These are phyloP conservation scores for Glaucidium brasilianum DNA, from an alignment of 2,113 vertebrate species.

Conservation along the genomic window DNA sequence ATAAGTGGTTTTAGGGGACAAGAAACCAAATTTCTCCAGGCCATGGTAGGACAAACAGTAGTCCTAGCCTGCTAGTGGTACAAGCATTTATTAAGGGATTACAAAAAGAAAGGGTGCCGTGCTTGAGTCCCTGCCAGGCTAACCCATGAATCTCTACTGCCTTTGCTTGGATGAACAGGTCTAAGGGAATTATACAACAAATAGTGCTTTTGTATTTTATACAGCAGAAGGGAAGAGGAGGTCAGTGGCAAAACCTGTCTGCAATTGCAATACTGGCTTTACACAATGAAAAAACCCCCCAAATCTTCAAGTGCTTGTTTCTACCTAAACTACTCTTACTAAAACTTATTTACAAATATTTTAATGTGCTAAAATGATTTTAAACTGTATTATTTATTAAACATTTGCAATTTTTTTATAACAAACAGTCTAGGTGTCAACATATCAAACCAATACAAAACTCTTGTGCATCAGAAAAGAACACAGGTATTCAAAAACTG, in stretches of 20 bases:
- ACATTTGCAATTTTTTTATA: neutral
- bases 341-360: neutral
- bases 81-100: neutral
- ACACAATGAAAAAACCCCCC: neutral
- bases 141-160: neutral
- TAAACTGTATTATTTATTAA: neutral
- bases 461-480: neutral
- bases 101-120: neutral
- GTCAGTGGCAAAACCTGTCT: neutral
- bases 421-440: neutral
- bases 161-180: neutral
- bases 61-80: neutral
- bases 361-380: neutral
- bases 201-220: neutral
- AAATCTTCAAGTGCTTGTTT: neutral
- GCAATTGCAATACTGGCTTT: neutral
- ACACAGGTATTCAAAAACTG: neutral
- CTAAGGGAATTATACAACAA: neutral
- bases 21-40: neutral
- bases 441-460: neutral
- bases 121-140: neutral
- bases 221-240: neutral
- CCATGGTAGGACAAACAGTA: neutral
- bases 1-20: neutral
- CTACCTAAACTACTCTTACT: neutral